Base-by-base conservation (phyloP, 2,797 vertebrate species). In the Xyrichtys novacula region DNA sequence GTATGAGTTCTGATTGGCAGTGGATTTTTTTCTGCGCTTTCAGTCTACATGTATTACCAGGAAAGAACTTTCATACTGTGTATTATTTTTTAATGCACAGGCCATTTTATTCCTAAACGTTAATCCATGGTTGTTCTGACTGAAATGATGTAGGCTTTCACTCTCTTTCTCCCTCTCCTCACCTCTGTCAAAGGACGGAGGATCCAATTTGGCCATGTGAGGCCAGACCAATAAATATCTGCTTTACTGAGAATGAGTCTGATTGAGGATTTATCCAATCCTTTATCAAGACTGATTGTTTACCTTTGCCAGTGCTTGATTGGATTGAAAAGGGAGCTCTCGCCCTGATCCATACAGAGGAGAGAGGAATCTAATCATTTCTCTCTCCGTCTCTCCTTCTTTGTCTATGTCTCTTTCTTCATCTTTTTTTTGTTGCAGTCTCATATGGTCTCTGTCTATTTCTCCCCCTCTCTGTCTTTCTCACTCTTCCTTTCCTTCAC, bases 221-320 rank as follows among this genome's bases (percentile, higher is more conserved):
- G 87, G 76, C 81, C 73, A 20, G 65, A 31, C 82, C 89, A 90
- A 88, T 89, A 91, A 90, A 93, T 71, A 86, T 82, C 83, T 89
- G 88, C 81, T 91, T 93, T 87, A 81, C 79, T 54, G 72, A 86
- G 85, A 92, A 91, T 88, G 86, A 86, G 84, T 86, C 88, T 92
- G 92, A 94, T 92, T 89, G 89, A 93, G 91, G 90, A 92, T 94
- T 93, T 92, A 91, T 91, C 89, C 90, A 74, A 85, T 91, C 87
- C 85, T 91, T 91, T 90, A 94, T 93, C 87, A 88, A 83, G 89
- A 90, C 85, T 90, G 92, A 94, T 94, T 94, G 93, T 93, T 93
- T 93, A 91, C 90, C 84, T 90, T 93, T 78, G 79, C 73, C 73
- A 57, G 67, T 59, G 87, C 81, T 81, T 89, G 90, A 93, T 91